Percentiles rank a stretch among this genome's conserved stretches.
phyloP scores from a whole-genome alignment of 2,888 invertebrate genomes.

The Melieria picta region DNA sequence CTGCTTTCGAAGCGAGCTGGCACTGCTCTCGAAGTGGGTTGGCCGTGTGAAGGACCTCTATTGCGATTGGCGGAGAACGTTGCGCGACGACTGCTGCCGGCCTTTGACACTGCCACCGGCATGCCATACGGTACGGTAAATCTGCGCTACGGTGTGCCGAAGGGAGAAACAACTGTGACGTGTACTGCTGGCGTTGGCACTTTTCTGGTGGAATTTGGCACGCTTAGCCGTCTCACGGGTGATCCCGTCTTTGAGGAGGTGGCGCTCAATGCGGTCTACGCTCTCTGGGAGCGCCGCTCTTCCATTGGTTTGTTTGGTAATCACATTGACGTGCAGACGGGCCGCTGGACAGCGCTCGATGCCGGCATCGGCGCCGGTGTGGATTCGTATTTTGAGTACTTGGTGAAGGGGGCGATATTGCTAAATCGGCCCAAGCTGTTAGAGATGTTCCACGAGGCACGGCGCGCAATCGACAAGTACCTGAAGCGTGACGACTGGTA shows the following conservation, averaged over 20 bases:
- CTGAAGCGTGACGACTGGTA: constrained; percentile 97
- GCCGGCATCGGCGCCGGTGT: constrained; percentile 97
- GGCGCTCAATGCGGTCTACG: constrained; percentile 90
- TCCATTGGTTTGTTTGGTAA: constrained; percentile 92
- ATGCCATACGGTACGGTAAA: constrained; percentile 99
- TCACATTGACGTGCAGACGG: constrained; percentile 94
- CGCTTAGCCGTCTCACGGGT: constrained; percentile 91
- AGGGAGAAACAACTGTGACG: constrained; percentile 94
- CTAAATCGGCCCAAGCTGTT: constrained; percentile 90
- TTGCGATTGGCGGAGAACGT: constrained; percentile 93
- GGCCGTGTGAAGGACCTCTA: constrained; percentile 97
- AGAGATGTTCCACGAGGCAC: constrained; percentile 87
- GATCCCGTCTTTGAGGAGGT: constrained; percentile 95
- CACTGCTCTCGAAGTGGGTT: constrained; percentile 85
- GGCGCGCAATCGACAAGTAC: constrained; percentile 82
- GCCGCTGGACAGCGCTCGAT: constrained; percentile 97
- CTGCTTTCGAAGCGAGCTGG: constrained; percentile 87
- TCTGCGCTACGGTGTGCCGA: constrained; percentile 88
- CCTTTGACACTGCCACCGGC: constrained; percentile 89
- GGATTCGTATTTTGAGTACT: constrained; percentile 97
- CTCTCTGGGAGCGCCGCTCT: constrained; percentile 87
- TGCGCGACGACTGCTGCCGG: constrained; percentile 88
- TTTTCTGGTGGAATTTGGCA: constrained; percentile 95
- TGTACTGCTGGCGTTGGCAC: constrained; percentile 99
- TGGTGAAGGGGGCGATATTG: constrained; percentile 94